Conservation (phyloP, 2,888 invertebrate genomes). For the Amorpha juglandis region DNA sequence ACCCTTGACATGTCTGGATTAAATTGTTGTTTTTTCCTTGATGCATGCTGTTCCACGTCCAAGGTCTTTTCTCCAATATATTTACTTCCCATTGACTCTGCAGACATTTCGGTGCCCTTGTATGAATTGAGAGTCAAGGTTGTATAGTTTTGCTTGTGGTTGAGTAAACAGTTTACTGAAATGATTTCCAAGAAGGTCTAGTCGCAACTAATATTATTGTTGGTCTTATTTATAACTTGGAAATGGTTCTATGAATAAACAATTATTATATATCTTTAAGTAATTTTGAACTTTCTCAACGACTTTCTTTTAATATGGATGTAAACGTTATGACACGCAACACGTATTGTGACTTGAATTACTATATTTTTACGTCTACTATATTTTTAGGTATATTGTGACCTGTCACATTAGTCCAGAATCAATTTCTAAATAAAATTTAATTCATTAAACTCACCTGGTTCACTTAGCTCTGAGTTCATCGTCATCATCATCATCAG, state of each 20-base stretch:
- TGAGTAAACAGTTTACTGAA: neutral
- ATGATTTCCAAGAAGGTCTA: neutral
- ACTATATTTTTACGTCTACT: neutral
- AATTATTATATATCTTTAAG: neutral
- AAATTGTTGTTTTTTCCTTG: constrained; percentile 25
- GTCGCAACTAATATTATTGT: neutral
- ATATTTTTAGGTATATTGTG: neutral
- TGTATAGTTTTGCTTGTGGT: neutral
- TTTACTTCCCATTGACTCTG: neutral
- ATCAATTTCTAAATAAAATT: too few relatives aligned
- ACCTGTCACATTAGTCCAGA: too few relatives aligned
- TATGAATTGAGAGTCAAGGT: constrained; percentile 1
- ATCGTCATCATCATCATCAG: too few relatives aligned
- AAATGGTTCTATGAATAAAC: neutral
- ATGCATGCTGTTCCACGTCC: neutral
- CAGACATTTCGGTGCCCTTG: neutral
- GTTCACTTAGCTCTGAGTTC: too few relatives aligned
- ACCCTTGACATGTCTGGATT: constrained; percentile 27
- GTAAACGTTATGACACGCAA: neutral
- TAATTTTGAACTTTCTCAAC: neutral
- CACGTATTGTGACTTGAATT: neutral
- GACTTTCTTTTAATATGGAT: neutral
- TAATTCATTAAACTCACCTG: too few relatives aligned
- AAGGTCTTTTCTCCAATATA: neutral
- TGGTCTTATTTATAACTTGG: neutral